These are phyloP conservation scores for Ferrisia virgata DNA, from an alignment of 2,888 invertebrate species.

Conservation along the genomic window DNA sequence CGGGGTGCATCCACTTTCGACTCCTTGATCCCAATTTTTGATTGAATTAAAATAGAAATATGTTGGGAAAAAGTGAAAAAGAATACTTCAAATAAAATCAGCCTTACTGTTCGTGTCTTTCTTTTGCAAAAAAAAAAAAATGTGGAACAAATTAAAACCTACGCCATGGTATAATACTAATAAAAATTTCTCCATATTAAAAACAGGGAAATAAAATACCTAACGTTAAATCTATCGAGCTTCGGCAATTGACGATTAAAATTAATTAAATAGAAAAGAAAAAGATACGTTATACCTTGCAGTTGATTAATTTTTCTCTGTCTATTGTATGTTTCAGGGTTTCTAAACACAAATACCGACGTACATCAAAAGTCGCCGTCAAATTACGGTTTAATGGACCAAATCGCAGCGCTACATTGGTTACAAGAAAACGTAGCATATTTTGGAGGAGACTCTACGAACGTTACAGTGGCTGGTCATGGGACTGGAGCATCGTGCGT, in stretches of 20 bases:
- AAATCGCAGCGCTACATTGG: constrained; percentile 64
- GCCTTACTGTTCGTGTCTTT: no score
- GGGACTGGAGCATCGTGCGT: constrained; percentile 79
- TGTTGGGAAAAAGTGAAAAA: no score
- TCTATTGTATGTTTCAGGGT: constrained; percentile 61
- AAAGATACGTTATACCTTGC: no score
- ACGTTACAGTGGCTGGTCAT: constrained; percentile 91
- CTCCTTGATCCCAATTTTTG: no score
- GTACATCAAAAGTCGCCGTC: constrained; percentile 80
- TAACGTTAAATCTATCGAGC: background rate
- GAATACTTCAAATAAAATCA: no score
- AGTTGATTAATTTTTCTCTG: background rate
- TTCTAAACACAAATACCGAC: constrained; percentile 83
- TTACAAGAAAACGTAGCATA: constrained; percentile 90
- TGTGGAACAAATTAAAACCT: no score
- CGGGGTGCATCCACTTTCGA: no score
- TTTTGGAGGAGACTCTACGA: constrained; percentile 90
- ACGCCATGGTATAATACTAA: no score
- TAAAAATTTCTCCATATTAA: background rate
- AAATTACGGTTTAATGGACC: constrained; percentile 96
- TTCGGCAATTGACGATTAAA: background rate
- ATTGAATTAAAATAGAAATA: no score
- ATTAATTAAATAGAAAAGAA: background rate
- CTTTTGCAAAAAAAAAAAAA: no score
- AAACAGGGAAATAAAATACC: no score